Conservation (phyloP, 35 echinoderm and acorn worm species). For the Ophiothrix spiculata region DNA sequence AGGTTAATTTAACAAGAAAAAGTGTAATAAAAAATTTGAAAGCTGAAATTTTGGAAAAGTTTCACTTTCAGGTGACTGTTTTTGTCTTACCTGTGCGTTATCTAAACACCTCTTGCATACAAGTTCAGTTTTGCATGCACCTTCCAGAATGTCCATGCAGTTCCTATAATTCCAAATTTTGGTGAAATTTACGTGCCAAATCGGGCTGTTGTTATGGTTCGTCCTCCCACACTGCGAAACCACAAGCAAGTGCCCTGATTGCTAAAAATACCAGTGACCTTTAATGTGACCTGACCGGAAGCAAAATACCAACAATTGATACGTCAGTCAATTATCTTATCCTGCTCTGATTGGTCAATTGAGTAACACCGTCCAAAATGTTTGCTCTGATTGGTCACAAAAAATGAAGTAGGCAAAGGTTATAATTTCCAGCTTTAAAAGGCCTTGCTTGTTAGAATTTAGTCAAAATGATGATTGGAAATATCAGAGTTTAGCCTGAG, state of each 20-base stretch:
- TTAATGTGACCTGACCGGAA: neutral
- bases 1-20: too few species aligned
- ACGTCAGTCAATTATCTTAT: neutral
- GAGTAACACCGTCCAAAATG: neutral
- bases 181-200: neutral
- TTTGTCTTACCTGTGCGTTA: neutral
- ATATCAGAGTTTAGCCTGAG: neutral
- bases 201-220: neutral
- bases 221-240: neutral
- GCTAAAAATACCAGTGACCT: neutral
- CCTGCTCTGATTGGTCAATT: neutral
- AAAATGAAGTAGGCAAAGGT: neutral
- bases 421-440: neutral
- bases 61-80: too few species aligned
- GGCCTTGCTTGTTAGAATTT: neutral
- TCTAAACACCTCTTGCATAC: neutral
- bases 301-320: neutral
- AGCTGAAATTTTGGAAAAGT: too few species aligned
- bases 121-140: neutral
- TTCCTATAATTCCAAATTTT: neutral
- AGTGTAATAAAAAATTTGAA: too few species aligned
- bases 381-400: neutral
- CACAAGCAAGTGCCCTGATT: neutral
- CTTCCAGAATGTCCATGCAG: neutral
- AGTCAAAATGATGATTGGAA: neutral